phyloP scores from a whole-genome alignment of 2,888 invertebrate species.

The Tetragonisca angustula region DNA sequence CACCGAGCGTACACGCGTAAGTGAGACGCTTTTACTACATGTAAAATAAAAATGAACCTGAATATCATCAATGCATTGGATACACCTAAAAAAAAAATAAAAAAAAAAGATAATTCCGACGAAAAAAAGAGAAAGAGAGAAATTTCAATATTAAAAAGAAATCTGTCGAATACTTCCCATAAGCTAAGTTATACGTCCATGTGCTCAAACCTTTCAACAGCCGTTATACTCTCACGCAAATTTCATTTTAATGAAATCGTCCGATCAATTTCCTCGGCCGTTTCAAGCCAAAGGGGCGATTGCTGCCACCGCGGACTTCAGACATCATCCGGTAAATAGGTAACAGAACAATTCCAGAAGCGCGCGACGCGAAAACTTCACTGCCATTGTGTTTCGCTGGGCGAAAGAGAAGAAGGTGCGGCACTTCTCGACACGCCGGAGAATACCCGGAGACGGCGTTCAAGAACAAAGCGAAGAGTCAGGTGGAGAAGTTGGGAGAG shows the following conservation, averaged over 20 bases:
- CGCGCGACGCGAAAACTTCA: neutral
- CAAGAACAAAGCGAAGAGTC: constrained; percentile 9
- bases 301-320: neutral
- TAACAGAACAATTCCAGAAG: neutral
- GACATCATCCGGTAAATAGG: neutral
- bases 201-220: neutral
- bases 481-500: constrained; percentile 7
- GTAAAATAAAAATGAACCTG: neutral
- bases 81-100: neutral
- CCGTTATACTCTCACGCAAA: neutral
- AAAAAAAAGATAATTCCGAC: neutral
- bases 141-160: neutral
- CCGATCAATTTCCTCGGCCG: neutral
- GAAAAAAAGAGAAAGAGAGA: neutral
- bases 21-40: neutral
- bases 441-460: neutral
- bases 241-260: neutral
- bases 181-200: neutral
- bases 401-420: neutral
- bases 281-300: neutral
- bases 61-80: neutral
- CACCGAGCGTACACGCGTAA: too few relatives aligned
- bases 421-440: neutral
- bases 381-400: neutral
- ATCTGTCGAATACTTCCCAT: neutral